phyloP scores from a whole-genome alignment of 2,888 invertebrate species.

The Mystacides longicornis region DNA sequence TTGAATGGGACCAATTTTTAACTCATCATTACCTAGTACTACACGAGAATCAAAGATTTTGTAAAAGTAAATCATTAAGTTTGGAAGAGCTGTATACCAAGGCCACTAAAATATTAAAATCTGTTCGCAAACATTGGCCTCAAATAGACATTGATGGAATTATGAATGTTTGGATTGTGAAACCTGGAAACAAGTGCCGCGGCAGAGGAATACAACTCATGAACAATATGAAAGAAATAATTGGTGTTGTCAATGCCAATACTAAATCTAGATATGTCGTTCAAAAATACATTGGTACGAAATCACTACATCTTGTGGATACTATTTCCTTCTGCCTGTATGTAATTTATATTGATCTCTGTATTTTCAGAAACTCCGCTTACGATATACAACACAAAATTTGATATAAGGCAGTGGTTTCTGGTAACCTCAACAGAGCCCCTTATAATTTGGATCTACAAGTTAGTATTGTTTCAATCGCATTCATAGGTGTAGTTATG shows the following conservation, averaged over 20 bases:
- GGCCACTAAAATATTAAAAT: conserved; percentile 55
- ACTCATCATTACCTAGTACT: conserved; percentile 61
- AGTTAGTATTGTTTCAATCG: conserved; percentile 43
- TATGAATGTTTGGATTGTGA: conserved; percentile 89
- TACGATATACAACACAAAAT: conserved; percentile 84
- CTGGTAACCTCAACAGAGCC: conserved; percentile 86
- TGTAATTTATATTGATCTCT: too few species aligned
- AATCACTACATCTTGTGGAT: background rate
- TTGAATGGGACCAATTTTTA: conserved; percentile 86
- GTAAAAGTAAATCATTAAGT: conserved; percentile 34
- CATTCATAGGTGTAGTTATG: too few species aligned
- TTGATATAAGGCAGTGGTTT: conserved; percentile 95
- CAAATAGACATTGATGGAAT: conserved; percentile 79
- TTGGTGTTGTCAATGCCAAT: conserved; percentile 63
- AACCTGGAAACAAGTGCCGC: conserved; percentile 89
- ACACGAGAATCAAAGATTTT: conserved; percentile 53
- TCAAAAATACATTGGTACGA: conserved; percentile 87
- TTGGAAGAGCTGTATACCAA: conserved; percentile 36
- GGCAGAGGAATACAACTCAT: conserved; percentile 84
- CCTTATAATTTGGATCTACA: conserved; percentile 87
- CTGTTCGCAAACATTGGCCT: conserved; percentile 68
- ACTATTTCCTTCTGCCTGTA: too few species aligned
- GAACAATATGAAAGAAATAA: conserved; percentile 79
- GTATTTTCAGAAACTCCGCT: conserved; percentile 78
- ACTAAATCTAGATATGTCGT: conserved; percentile 79